Evolutionary conservation across 2,113 vertebrate species (phyloP).

Genomic region (Cacatua alba): DNA sequence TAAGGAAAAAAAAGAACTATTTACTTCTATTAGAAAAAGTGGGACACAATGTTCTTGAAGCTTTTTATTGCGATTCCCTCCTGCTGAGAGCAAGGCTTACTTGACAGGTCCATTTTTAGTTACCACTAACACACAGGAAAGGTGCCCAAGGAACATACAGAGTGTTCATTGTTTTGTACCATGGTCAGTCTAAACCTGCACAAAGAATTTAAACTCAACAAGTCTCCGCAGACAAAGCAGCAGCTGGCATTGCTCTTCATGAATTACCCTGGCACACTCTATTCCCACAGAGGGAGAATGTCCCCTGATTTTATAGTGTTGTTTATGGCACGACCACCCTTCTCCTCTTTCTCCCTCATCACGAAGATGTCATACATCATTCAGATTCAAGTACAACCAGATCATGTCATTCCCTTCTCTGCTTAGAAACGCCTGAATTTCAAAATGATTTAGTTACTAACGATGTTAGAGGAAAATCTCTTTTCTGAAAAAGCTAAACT

Average conservation of each 20-base stretch:
- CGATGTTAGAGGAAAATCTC: background rate
- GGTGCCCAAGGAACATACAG: slow-evolving; percentile 34
- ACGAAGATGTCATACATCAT: background rate
- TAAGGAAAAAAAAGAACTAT: background rate
- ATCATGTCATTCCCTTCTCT: background rate
- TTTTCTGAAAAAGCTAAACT: background rate
- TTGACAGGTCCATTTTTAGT: slow-evolving; percentile 45
- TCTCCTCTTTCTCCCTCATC: background rate
- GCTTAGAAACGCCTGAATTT: background rate
- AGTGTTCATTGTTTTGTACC: slow-evolving; percentile 44
- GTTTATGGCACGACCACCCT: background rate
- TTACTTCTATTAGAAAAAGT: slow-evolving; percentile 19
- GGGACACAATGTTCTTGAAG: slow-evolving; percentile 40
- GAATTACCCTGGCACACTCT: background rate
- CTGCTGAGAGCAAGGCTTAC: slow-evolving; percentile 11
- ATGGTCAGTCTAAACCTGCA: slow-evolving; percentile 20
- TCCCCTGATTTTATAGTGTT: background rate
- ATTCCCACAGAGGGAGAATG: background rate
- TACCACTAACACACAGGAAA: slow-evolving; percentile 28
- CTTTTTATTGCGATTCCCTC: background rate
- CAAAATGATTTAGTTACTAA: background rate
- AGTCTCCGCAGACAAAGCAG: slow-evolving; percentile 25
- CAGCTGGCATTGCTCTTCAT: slow-evolving; percentile 52
- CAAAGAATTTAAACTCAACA: slow-evolving; percentile 61
- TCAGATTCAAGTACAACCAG: background rate